Evolutionary conservation across 2,888 invertebrate species (phyloP), one percentile per base, ranked within the genome.

Genomic region (Platynereis dumerilii): DNA sequence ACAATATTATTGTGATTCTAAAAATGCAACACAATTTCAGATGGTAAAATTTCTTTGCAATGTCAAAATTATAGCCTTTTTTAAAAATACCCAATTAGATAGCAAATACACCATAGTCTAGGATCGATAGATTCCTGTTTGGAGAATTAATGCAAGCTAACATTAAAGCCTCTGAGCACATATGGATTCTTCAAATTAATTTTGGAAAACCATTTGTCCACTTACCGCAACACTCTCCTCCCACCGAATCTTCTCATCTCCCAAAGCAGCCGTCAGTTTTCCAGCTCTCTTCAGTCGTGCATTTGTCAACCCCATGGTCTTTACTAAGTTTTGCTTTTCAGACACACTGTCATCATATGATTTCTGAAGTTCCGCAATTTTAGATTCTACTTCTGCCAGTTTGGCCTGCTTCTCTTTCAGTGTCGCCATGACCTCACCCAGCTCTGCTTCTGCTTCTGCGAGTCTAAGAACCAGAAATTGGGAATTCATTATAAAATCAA

Each of bases 231-330:
- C 91, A 57, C 88, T 88, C 58, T 90, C 88, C 73, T 91, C 90
- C 95, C 95, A 95, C 62, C 93, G 88, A 1, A 90, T 86, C 84
- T 93, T 91, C 82, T 95, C 95, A 78, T 94, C 94, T 0, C 91
- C 90, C 10, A 96, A 85, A 0, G 95, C 95, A 34, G 92, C 90
- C 10, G 93, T 94, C 17, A 96, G 86, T 69, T 92, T 89, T 0
- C 92, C 93, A 0, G 95, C 94, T 64, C 94, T 88, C 68, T 89
- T 89, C 22, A 96, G 86, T 56, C 95, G 87, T 0, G 90, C 89
- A 7, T 91, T 90, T 0, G 93, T 93, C 55, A 93, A 82, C 72
- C 90, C 89, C 67, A 94, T 93, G 39, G 90, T 90, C 17, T 88
- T 87, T 81, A 91, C 89, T 54, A 92, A 85, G 39, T 89, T 88